Conservation (phyloP, 2,888 invertebrate species). For the Eilema sororculum region DNA sequence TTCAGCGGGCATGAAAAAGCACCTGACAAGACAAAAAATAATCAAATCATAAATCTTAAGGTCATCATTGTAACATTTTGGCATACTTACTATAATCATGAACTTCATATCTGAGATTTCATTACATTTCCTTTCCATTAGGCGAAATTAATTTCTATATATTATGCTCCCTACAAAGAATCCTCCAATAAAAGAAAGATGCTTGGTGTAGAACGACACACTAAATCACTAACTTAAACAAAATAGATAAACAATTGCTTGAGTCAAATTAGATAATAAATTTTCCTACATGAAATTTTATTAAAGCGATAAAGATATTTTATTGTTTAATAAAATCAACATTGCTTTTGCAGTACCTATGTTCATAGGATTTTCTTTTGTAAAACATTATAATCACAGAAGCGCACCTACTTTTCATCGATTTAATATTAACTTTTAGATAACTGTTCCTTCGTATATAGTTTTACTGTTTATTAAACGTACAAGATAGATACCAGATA, state of each 20-base stretch:
- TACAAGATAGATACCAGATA: neutral
- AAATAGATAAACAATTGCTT: neutral
- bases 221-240: no score
- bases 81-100: no score
- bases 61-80: no score
- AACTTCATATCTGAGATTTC: no score
- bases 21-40: no score
- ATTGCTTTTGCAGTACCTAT: neutral
- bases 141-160: no score
- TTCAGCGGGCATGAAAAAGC: no score
- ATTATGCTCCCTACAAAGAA: no score
- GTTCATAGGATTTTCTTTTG: neutral
- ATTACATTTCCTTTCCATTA: no score
- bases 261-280: neutral
- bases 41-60: no score
- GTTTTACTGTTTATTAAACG: neutral
- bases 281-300: neutral
- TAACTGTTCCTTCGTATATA: neutral
- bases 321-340: neutral
- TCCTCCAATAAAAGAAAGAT: no score
- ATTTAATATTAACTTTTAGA: neutral
- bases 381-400: neutral
- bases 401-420: neutral
- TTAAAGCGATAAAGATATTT: neutral
- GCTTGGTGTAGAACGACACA: no score